Percentiles rank a stretch among this genome's conserved stretches.
phyloP scores from a whole-genome alignment of 1,140 invertebrate species.

The Pectinophora gossypiella region DNA sequence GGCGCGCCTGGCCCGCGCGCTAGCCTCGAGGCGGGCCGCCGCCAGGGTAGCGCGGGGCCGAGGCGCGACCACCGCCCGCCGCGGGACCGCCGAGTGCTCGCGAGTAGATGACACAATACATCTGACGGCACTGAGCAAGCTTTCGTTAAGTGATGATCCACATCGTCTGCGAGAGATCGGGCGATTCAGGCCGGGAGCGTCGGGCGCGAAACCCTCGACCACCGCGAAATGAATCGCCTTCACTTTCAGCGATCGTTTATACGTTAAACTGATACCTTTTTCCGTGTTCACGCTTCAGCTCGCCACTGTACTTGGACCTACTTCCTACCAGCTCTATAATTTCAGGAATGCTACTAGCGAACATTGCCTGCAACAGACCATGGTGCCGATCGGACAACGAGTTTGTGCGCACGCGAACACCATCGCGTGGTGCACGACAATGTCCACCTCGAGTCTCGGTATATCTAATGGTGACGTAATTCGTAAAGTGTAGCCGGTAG shows the following conservation, averaged over 20 bases:
- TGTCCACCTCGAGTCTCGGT: slow-evolving; percentile 65
- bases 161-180: slow-evolving; percentile 56
- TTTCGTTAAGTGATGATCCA: slow-evolving; percentile 64
- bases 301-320: slow-evolving; percentile 98
- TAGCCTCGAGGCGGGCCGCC: slow-evolving; percentile 20
- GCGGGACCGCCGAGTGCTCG: slow-evolving; percentile 44
- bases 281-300: slow-evolving; percentile 97
- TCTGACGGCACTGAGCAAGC: slow-evolving; percentile 76
- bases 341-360: slow-evolving; percentile 99
- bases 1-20: slow-evolving; percentile 24
- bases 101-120: slow-evolving; percentile 77
- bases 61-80: slow-evolving; percentile 15
- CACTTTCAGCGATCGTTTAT: slow-evolving; percentile 57
- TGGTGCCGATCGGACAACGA: slow-evolving; percentile 64
- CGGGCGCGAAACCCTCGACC: slow-evolving; percentile 10
- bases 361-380: slow-evolving; percentile 91
- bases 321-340: slow-evolving; percentile 98
- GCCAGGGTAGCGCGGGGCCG: slow-evolving; percentile 27
- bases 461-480: slow-evolving; percentile 56
- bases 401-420: slow-evolving; percentile 54
- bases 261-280: slow-evolving; percentile 98
- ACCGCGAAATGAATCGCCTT: slow-evolving; percentile 55
- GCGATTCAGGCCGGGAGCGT: slow-evolving; percentile 49
- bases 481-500: slow-evolving; percentile 65
- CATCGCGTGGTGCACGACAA: slow-evolving; percentile 73